Percentiles rank a stretch among this genome's conserved stretches.
These are phyloP conservation scores for Bufotes viridis DNA, from an alignment of 2,797 vertebrate species.

Conservation along the genomic window DNA sequence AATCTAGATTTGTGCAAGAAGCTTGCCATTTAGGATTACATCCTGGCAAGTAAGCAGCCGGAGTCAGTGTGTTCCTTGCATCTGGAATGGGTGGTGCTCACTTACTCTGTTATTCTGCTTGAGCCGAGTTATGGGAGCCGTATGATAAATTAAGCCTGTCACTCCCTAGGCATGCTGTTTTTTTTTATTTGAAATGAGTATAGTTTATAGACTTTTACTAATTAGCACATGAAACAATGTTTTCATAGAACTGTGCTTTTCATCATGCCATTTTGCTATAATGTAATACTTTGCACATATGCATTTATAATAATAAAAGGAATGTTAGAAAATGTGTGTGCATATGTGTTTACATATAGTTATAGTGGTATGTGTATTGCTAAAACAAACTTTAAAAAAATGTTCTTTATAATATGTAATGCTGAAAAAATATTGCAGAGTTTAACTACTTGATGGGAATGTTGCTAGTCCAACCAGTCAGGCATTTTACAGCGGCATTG, in stretches of 20 bases:
- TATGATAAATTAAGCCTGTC: slow-evolving; percentile 63
- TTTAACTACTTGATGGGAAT: slow-evolving; percentile 17
- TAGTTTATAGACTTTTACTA: slow-evolving; percentile 63
- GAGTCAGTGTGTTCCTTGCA: slow-evolving; percentile 44
- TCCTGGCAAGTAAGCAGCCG: slow-evolving; percentile 11
- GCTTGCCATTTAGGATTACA: background rate
- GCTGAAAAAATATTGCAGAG: slow-evolving; percentile 47
- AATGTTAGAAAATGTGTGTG: slow-evolving; percentile 53
- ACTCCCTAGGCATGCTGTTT: slow-evolving; percentile 62
- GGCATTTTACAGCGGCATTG: background rate
- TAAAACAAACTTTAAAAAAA: slow-evolving; percentile 57
- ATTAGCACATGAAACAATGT: slow-evolving; percentile 64
- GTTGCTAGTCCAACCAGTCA: background rate
- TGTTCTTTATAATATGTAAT: slow-evolving; percentile 36
- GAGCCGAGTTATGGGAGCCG: slow-evolving; percentile 59
- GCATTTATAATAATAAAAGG: slow-evolving; percentile 56
- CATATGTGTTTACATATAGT: slow-evolving; percentile 59
- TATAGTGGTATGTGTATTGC: slow-evolving; percentile 51
- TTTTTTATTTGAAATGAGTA: slow-evolving; percentile 61
- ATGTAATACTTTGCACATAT: slow-evolving; percentile 59
- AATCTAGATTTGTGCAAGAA: background rate
- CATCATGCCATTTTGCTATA: slow-evolving; percentile 55
- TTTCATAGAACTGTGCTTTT: slow-evolving; percentile 63
- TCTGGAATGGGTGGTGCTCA: slow-evolving; percentile 60
- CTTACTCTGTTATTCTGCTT: slow-evolving; percentile 57